Conservation (phyloP, 1,140 invertebrate genomes). For the Solen grandis region DNA sequence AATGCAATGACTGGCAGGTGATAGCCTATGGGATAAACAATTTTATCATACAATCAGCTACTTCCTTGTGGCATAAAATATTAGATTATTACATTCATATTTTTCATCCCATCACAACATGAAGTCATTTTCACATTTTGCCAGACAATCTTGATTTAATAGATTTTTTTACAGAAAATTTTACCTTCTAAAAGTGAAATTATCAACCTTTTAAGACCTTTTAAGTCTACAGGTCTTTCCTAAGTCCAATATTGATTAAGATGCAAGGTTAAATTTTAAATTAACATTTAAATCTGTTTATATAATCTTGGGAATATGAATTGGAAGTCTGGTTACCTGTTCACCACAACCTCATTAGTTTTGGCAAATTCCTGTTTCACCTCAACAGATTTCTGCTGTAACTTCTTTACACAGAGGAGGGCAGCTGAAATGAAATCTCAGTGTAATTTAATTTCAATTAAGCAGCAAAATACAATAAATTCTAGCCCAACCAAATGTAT, state of each 20-base stretch:
- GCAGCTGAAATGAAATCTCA: constrained; percentile 64
- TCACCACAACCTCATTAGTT: constrained; percentile 68
- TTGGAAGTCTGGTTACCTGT: constrained; percentile 61
- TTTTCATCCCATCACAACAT: no score
- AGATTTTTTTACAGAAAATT: no score
- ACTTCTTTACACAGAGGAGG: constrained; percentile 78
- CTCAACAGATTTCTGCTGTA: constrained; percentile 72
- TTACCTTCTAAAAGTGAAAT: no score
- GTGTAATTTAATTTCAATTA: not conserved
- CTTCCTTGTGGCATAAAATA: no score
- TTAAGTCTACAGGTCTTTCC: no score
- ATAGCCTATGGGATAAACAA: no score
- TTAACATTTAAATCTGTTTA: not conserved
- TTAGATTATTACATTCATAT: no score
- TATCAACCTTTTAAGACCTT: no score
- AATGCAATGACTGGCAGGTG: no score
- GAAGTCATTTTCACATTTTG: no score
- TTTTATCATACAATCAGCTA: no score
- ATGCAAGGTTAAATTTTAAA: not conserved
- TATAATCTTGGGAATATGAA: not conserved
- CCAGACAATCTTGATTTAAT: no score
- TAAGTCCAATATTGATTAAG: not conserved
- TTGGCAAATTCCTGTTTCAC: constrained; percentile 72
- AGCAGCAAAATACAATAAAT: not conserved
- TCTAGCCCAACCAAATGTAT: not conserved